These are phyloP conservation scores for Leptobrachium ailaonicum DNA, from an alignment of 2,113 vertebrate genomes.

Conservation along the genomic window DNA sequence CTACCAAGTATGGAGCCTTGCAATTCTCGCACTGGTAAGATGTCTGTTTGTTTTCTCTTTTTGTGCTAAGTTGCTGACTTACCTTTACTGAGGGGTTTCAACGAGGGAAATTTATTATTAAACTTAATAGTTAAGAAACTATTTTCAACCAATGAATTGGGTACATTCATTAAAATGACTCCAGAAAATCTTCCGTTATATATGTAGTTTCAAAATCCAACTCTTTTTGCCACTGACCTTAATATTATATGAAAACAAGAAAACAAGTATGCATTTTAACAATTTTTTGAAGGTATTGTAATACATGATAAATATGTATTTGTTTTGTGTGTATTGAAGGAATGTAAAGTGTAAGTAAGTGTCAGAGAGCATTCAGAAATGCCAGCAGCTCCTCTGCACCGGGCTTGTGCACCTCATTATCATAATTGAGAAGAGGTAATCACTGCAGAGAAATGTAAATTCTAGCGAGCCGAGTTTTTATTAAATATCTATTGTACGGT, in stretches of 20 bases:
- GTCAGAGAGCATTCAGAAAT: slow-evolving; percentile 30
- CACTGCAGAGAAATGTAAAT: slow-evolving; percentile 38
- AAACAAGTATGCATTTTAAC: neutral
- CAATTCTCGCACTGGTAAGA: too few species aligned
- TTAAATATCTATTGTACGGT: slow-evolving; percentile 32
- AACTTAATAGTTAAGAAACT: too few species aligned
- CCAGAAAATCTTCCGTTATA: too few species aligned
- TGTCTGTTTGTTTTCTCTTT: too few species aligned
- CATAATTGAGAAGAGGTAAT: slow-evolving; percentile 37
- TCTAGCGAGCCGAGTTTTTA: slow-evolving; percentile 9
- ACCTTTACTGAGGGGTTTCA: too few species aligned
- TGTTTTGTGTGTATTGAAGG: slow-evolving; percentile 17
- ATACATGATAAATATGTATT: slow-evolving; percentile 32
- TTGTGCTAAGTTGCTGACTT: too few species aligned
- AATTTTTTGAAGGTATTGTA: neutral
- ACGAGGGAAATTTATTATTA: too few species aligned
- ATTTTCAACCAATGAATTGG: too few species aligned
- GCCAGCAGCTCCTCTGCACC: slow-evolving; percentile 20
- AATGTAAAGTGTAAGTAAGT: slow-evolving; percentile 26
- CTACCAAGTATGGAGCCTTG: too few species aligned
- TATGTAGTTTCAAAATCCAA: neutral
- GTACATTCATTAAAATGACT: too few species aligned
- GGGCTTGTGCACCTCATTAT: slow-evolving; percentile 19
- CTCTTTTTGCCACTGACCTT: neutral
- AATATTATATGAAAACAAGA: neutral